Base-by-base conservation (phyloP, 2,797 vertebrate species). In the Esox lucius region DNA sequence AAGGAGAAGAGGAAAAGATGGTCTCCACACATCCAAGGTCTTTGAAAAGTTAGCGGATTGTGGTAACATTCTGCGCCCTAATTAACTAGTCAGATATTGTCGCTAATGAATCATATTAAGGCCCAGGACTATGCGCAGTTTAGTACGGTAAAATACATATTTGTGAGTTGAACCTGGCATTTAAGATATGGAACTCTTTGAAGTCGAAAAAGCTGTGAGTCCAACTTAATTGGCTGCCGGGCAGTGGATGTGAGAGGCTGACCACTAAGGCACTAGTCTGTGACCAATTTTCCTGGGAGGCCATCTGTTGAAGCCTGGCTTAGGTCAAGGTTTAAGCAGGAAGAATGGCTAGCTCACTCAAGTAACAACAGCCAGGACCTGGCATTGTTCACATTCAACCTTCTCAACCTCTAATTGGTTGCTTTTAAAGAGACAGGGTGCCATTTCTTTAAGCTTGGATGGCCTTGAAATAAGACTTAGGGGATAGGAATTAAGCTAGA, bases 241-340 rank as follows among this genome's bases (percentile, higher is more conserved):
- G 49, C 4, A 51, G 49, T 28, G 28, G 28, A 31, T 31, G 28
- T 31, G 17, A 15, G 19, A 17, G 17, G 49, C 17, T 51, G 5
- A 51, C 49, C 48, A 49, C 48, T 49, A 49, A 74, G 35, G n/a
- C 70, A 71, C 71, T 70, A 76, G 79, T 73, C 62, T 84, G 73
- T 83, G 79, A 87, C 83, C 71, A 80, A 3, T 82, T 80, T 81
- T 86, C 42, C 77, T 82, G 66, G 33, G 78, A 84, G 82, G 81
- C 88, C 90, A 92, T 91, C 90, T 94, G 90, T 83, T 92, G 86
- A 88, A 86, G 78, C 87, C 76, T 78, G 81, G 75, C 72, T 85
- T 80, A 89, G 92, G 89, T 93, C 89, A 91, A 90, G 84, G 92
- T 88, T 93, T 89, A 92, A 90, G 83, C 79, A 81, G 75, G 78